These are phyloP conservation scores for Salmo trutta DNA, from an alignment of 2,797 vertebrate species.

Conservation along the genomic window DNA sequence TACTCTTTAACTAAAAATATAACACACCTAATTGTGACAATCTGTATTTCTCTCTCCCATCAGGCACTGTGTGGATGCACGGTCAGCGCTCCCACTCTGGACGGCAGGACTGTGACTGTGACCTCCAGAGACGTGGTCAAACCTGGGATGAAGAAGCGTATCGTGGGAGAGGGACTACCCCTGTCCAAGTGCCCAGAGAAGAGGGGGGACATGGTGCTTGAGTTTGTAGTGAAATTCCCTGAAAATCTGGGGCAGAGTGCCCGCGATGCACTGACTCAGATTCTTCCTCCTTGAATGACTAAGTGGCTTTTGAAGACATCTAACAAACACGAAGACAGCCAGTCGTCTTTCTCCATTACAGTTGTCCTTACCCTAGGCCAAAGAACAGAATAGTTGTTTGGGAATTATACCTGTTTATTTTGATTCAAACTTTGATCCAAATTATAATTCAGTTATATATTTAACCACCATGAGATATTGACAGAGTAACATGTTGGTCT, in stretches of 20 bases:
- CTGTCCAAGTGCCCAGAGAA: constrained; percentile 86
- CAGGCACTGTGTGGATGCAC: constrained; percentile 91
- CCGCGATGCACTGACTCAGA: constrained; percentile 80
- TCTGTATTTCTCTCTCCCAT: constrained; percentile 10
- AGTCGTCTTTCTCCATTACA: constrained; percentile 6
- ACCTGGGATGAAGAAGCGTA: constrained; percentile 86
- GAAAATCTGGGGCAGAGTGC: constrained; percentile 82
- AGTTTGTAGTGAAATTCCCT: constrained; percentile 88
- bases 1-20: neutral
- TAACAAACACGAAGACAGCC: constrained; percentile 10
- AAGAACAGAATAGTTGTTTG: constrained; percentile 20
- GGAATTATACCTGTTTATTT: constrained; percentile 13
- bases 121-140: constrained; percentile 87
- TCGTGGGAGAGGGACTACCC: constrained; percentile 87
- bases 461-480: constrained; percentile 4
- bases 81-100: constrained; percentile 85
- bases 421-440: neutral
- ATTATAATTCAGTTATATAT: neutral
- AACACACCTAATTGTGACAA: neutral
- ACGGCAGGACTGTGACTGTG: constrained; percentile 86
- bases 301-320: constrained; percentile 2
- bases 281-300: constrained; percentile 80
- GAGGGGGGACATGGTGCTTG: constrained; percentile 89
- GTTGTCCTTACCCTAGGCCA: constrained; percentile 17
- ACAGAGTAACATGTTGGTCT: constrained; percentile 15